A percentile compares a stretch with the other conserved stretches of the same genome.
Evolutionary conservation across 2,888 invertebrate species (phyloP).

Genomic region (Drosophila meridionalis): DNA sequence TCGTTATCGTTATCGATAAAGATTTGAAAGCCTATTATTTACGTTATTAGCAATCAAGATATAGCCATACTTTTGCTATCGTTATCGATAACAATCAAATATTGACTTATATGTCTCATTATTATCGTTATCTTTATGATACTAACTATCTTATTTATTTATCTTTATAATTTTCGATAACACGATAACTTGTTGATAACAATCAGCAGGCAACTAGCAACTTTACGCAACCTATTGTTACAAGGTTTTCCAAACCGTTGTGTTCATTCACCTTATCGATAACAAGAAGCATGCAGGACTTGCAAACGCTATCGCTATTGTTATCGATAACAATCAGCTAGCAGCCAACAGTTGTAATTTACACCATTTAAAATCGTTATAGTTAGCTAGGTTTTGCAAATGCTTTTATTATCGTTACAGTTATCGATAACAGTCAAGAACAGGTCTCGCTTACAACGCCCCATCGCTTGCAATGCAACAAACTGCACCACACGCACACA

Average conservation of each 20-base stretch:
- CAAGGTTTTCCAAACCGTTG: too few species aligned
- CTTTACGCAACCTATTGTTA: neutral
- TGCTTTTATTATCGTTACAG: conserved; percentile 24
- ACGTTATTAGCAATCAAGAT: too few species aligned
- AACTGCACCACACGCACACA: conserved; percentile 16
- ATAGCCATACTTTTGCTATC: neutral
- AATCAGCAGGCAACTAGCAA: conserved; percentile 1
- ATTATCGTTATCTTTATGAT: too few species aligned
- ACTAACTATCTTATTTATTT: too few species aligned
- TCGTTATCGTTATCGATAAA: neutral
- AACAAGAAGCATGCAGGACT: neutral
- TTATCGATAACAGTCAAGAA: conserved; percentile 14
- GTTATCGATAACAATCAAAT: neutral
- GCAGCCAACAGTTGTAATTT: conserved; percentile 32
- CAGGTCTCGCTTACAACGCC: conserved; percentile 43
- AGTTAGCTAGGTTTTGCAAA: conserved; percentile 6
- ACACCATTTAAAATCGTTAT: conserved; percentile 19
- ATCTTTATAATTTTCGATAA: too few species aligned
- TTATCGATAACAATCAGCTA: neutral
- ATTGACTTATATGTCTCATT: neutral
- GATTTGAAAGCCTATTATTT: too few species aligned
- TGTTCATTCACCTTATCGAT: neutral
- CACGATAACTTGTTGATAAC: neutral
- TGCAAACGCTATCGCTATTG: conserved; percentile 8
- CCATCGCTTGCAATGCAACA: conserved; percentile 42